These are phyloP conservation scores for Falco naumanni DNA, from an alignment of 2,797 vertebrate species.

Conservation along the genomic window DNA sequence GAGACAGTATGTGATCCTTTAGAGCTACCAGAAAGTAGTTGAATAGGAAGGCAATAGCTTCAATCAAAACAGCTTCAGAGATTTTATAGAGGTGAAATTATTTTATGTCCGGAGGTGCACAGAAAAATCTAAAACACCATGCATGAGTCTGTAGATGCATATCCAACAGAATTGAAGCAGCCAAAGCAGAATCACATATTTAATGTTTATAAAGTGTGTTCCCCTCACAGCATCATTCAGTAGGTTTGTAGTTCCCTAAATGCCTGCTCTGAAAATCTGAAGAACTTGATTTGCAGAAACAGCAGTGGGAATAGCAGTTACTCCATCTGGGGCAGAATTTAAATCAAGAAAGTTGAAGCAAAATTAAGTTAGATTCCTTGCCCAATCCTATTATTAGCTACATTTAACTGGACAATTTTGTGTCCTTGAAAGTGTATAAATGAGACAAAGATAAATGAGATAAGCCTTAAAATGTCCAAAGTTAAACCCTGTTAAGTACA, in stretches of 20 bases:
- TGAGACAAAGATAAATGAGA: background rate
- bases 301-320: conserved; percentile 1
- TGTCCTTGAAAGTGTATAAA: background rate
- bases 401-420: background rate
- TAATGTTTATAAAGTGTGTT: conserved; percentile 26
- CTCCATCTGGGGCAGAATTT: background rate
- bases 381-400: background rate
- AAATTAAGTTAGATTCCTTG: conserved; percentile 14
- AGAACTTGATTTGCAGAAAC: conserved; percentile 24
- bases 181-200: conserved; percentile 34
- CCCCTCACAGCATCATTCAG: conserved; percentile 13
- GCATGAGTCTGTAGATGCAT: background rate
- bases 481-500: background rate
- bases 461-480: background rate
- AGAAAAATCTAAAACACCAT: background rate
- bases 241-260: conserved; percentile 34
- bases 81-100: conserved; percentile 6
- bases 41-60: background rate
- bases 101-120: background rate
- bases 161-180: conserved; percentile 37
- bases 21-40: background rate
- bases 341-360: conserved; percentile 21
- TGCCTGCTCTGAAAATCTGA: conserved; percentile 22
- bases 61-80: background rate
- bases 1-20: background rate